These are phyloP conservation scores for Drosophila nigritarsus DNA, from an alignment of 2,888 invertebrate species.

Conservation along the genomic window DNA sequence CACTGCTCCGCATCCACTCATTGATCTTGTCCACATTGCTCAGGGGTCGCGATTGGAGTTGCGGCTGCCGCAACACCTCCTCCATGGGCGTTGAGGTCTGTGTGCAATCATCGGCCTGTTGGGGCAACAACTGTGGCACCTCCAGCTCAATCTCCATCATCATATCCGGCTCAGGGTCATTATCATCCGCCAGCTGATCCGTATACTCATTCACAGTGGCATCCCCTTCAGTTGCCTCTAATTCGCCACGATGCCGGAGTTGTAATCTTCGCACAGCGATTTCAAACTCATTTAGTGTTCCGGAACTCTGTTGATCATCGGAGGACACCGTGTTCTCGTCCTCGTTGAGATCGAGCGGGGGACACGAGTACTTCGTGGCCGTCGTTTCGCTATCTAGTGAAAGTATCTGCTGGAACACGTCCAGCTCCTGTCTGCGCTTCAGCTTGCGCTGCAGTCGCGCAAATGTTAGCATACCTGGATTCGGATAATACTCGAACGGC, in stretches of 20 bases:
- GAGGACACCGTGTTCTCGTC: constrained; percentile 75
- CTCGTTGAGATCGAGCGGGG: constrained; percentile 68
- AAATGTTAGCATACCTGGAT: constrained; percentile 93
- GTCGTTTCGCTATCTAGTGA: constrained; percentile 85
- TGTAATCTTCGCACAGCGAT: constrained; percentile 69
- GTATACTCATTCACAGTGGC: constrained; percentile 65
- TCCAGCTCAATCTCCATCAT: constrained; percentile 78
- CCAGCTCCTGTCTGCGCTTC: constrained; percentile 87
- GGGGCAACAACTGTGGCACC: constrained; percentile 75
- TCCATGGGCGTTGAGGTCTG: constrained; percentile 82
- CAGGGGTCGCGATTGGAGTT: constrained; percentile 69
- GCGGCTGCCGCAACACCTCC: constrained; percentile 72
- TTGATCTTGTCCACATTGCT: constrained; percentile 83
- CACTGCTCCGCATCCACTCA: constrained; percentile 84
- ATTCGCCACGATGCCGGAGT: constrained; percentile 62
- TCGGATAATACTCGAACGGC: constrained; percentile 89
- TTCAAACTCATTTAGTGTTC: constrained; percentile 77
- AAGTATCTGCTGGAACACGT: constrained; percentile 86
- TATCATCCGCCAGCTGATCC: constrained; percentile 63
- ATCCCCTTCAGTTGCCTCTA: constrained; percentile 76
- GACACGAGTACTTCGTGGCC: constrained; percentile 79
- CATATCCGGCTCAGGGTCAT: constrained; percentile 66
- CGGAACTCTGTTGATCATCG: constrained; percentile 78
- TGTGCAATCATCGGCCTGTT: constrained; percentile 77
- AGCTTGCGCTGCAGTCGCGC: constrained; percentile 88